Evolutionary conservation across 2,888 invertebrate species (phyloP).

Genomic region (Eristalinus aeneus): DNA sequence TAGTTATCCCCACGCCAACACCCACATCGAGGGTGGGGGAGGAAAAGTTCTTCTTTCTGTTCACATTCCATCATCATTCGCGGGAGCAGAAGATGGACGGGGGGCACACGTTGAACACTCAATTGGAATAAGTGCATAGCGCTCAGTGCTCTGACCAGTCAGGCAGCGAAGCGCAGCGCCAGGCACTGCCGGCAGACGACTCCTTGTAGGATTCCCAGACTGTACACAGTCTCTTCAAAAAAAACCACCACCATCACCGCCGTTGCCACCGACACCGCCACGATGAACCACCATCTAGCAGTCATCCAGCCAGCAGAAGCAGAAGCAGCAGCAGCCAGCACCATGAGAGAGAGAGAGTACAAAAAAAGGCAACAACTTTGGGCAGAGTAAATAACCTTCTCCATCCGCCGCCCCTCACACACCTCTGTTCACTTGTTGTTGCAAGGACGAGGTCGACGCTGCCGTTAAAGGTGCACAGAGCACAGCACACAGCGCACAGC

Average conservation of each 20-base stretch:
- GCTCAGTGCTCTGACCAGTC: neutral
- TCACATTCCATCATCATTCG: slow-evolving; percentile 50
- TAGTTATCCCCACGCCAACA: neutral
- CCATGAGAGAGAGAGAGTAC: neutral
- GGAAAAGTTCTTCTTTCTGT: slow-evolving; percentile 46
- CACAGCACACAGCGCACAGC: neutral
- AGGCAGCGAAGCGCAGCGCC: slow-evolving; percentile 3
- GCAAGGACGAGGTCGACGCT: neutral
- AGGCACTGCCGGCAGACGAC: neutral
- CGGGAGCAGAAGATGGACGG: neutral
- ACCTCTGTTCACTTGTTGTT: neutral
- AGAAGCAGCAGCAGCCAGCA: neutral
- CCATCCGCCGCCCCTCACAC: neutral
- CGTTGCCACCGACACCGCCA: neutral
- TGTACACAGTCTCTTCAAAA: neutral
- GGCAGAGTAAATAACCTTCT: neutral
- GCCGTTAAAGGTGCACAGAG: neutral
- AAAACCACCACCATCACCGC: neutral
- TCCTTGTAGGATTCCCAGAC: slow-evolving; percentile 1
- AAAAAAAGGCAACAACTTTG: neutral
- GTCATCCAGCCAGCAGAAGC: neutral
- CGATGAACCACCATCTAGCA: no score
- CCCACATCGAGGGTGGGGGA: slow-evolving; percentile 30
- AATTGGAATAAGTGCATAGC: slow-evolving; percentile 67
- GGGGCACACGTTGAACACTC: slow-evolving; percentile 55